Evolutionary conservation across 2,113 vertebrate species (phyloP), one percentile per base, ranked within the genome.

Genomic region (Sterrhoptilus dennistouni): DNA sequence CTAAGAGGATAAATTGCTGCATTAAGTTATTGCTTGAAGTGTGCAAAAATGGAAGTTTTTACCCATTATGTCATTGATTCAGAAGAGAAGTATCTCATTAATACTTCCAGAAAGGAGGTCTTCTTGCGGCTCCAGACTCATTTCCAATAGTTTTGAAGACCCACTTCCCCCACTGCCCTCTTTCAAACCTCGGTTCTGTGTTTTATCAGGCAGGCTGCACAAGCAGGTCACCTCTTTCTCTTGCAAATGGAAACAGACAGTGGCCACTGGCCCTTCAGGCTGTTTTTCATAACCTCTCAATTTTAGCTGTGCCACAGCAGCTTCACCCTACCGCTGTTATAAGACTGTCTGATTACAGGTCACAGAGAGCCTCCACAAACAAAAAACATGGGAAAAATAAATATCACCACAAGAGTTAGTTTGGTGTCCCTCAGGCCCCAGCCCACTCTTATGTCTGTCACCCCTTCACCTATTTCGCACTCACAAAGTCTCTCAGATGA

Each of bases 171-270:
- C 52, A 87, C 18, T 74, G 68, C 20, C 40, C 79, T 89, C 72
- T 36, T 96, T 94, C 71, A 91, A 70, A 71, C 45, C 56, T 60
- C 9, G 72, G 44, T 45, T 95, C 63, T 65, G 21, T 54, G 54
- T 52, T 60, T 69, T 71, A 52, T 29, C 57, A 89, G 83, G 65
- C 53, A 92, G 68, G 22, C 68, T 77, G 82, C 64, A 78, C 92
- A 93, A 86, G 63, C 85, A 82, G 90, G 94, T 69, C 59, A 94
- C 75, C 64, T 92, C 93, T 85, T 44, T 84, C 23, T 89, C 79
- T 35, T 33, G 33, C 54, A 70, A 92, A 52, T 38, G 35, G 79
- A 22, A 95, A 85, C 74, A 87, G 84, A 88, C 72, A 82, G 78
- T 10, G 68, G 13, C 44, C 77, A 40, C 52, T 69, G 64, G 77